Evolutionary conservation across 2,113 vertebrate genomes (phyloP).

Genomic region (Regulus satrapa): DNA sequence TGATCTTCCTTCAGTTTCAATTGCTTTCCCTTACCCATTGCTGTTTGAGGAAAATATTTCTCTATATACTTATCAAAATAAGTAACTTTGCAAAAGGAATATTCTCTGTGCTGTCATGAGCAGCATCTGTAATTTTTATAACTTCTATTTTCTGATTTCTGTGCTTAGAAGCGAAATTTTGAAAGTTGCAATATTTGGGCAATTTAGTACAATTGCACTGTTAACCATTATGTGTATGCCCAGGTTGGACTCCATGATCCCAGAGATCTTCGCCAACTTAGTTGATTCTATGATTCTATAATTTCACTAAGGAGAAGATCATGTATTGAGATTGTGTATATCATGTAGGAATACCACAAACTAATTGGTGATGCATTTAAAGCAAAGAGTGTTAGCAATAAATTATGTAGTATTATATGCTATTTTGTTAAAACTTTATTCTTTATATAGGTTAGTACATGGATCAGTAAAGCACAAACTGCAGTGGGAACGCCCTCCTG

Average conservation of each 20-base stretch:
- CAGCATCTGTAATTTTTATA: background rate
- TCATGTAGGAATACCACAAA: background rate
- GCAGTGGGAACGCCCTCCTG: conserved; percentile 77
- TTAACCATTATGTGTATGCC: background rate
- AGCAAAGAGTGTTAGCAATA: background rate
- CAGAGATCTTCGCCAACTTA: background rate
- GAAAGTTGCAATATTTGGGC: background rate
- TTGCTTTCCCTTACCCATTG: background rate
- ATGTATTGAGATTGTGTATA: background rate
- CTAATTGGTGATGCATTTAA: background rate
- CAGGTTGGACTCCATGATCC: too few species aligned
- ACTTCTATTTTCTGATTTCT: background rate
- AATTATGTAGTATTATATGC: background rate
- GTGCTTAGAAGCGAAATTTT: background rate
- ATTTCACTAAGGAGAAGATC: background rate
- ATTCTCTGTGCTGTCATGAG: background rate
- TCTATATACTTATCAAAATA: background rate
- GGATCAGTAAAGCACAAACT: conserved; percentile 81
- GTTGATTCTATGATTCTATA: background rate
- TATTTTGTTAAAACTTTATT: background rate
- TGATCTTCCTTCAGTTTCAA: background rate
- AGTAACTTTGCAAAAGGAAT: background rate
- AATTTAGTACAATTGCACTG: background rate
- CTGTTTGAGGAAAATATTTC: background rate
- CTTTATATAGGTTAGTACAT: conserved; percentile 73